A percentile compares a stretch with the other conserved stretches of the same genome.
These are phyloP conservation scores for Pyrrhosoma nymphula DNA, from an alignment of 2,888 invertebrate genomes.

Conservation along the genomic window DNA sequence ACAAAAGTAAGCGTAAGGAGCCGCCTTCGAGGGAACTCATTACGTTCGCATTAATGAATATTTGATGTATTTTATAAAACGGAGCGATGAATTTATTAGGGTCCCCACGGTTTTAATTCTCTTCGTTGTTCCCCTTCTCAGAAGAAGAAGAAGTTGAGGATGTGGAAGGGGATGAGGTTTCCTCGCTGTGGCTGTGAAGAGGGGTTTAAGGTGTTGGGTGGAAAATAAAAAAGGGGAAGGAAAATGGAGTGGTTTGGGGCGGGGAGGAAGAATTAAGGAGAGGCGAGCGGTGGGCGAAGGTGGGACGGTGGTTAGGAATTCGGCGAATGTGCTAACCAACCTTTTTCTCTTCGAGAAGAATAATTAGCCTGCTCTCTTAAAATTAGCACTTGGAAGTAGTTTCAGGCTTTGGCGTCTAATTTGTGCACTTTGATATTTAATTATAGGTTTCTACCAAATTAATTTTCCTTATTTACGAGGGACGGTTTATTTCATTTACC, in stretches of 20 bases:
- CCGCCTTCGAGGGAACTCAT: slow-evolving; percentile 41
- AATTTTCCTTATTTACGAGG: too few relatives aligned
- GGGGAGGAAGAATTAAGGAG: not conserved
- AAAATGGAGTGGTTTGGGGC: not conserved
- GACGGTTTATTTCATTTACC: too few relatives aligned
- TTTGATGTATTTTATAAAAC: slow-evolving; percentile 61
- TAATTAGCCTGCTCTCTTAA: not conserved
- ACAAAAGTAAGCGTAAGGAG: not conserved
- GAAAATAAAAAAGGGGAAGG: not conserved
- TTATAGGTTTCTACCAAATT: too few relatives aligned
- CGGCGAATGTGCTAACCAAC: not conserved
- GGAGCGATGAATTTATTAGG: slow-evolving; percentile 51
- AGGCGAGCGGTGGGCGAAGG: not conserved
- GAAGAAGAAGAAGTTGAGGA: not conserved
- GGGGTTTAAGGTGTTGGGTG: not conserved
- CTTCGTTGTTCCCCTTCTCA: not conserved
- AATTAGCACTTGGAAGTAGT: not conserved
- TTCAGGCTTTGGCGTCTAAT: not conserved
- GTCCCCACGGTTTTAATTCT: slow-evolving; percentile 52
- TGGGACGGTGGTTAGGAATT: not conserved
- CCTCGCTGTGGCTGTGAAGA: not conserved
- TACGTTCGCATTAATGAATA: slow-evolving; percentile 63
- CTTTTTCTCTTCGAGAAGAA: not conserved
- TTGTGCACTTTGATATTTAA: too few relatives aligned
- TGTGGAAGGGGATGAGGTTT: not conserved